These are phyloP conservation scores for Idaea dimidiata DNA, from an alignment of 2,888 invertebrate species.

Conservation along the genomic window DNA sequence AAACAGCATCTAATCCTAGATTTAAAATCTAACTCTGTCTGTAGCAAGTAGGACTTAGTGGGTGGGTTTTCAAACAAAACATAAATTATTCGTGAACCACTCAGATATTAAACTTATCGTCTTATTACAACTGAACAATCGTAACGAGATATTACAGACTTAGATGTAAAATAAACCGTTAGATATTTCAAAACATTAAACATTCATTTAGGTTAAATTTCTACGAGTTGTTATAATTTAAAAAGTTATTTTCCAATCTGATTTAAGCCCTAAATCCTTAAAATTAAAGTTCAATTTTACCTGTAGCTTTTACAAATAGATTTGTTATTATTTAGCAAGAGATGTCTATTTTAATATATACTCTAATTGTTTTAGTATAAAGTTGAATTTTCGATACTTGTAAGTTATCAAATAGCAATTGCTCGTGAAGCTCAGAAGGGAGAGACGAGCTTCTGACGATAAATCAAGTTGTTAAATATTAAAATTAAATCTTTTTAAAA, in stretches of 20 bases:
- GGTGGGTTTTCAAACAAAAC: background rate
- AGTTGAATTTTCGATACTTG: background rate
- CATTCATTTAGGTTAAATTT: background rate
- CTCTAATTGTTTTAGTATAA: background rate
- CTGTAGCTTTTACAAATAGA: background rate
- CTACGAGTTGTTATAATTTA: background rate
- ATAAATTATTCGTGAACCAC: background rate
- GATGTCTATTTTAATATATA: background rate
- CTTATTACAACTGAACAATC: background rate
- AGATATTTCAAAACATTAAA: background rate
- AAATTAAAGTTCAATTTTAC: background rate
- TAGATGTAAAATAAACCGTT: background rate
- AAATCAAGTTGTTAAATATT: background rate
- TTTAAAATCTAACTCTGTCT: background rate
- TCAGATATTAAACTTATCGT: conserved; percentile 6
- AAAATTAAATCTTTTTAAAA: background rate
- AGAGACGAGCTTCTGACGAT: background rate
- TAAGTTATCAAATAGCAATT: background rate
- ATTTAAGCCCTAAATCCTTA: background rate
- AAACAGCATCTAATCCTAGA: too few species aligned
- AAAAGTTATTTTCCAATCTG: background rate
- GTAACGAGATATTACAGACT: background rate
- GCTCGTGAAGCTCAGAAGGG: background rate
- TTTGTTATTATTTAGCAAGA: background rate
- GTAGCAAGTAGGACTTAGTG: background rate